Base-by-base conservation (phyloP, 23 tunicate genomes). In the Ascidia mentula region DNA sequence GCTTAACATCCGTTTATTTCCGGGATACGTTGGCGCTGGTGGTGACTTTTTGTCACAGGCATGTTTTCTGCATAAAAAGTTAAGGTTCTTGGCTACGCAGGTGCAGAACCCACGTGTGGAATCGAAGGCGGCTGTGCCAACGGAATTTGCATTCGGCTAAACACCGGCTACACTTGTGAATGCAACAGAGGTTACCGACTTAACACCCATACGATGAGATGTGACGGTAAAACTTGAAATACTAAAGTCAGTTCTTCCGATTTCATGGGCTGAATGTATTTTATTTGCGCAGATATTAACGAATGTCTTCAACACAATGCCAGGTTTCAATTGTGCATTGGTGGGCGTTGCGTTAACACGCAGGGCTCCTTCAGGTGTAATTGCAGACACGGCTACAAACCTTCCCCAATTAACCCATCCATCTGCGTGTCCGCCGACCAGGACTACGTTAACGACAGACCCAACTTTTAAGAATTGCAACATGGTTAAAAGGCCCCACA, bases 261-360 rank as follows among this genome's bases (percentile, higher is more conserved):
- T 17, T 59, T 46, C 9, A 26, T n/a, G 20, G 9, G 12, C 53
- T 9, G 53, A 15, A 42, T 15, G 15, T 42, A 42, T 42, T 15
- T 15, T 42, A 15, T 42, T 42, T 12, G 39, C 40, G 12, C 65
- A 81, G 85, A 81, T 71, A 42, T 81, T 13, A 81, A 81, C 36
- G 85, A 81, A 40, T 81, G 85, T 37, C 24, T 70, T 36, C 65
- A 36, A 40, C 39, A 38, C 26, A 31, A 37, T 6, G 24, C 37
- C 30, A 20, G 37, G 36, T 36, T 46, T 38, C 38, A 32, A 28
- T 28, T 69, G 60, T 32, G 77, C 77, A 42, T 40, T 24, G 77
- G 77, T 15, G 85, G 85, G 30, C 85, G 85, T 6, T 81, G 85
- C 77, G 69, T 81, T 26, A 81, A 81, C 36, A 70, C 77, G 0